Evolutionary conservation across 2,113 vertebrate species (phyloP).

Genomic region (Morone saxatilis): DNA sequence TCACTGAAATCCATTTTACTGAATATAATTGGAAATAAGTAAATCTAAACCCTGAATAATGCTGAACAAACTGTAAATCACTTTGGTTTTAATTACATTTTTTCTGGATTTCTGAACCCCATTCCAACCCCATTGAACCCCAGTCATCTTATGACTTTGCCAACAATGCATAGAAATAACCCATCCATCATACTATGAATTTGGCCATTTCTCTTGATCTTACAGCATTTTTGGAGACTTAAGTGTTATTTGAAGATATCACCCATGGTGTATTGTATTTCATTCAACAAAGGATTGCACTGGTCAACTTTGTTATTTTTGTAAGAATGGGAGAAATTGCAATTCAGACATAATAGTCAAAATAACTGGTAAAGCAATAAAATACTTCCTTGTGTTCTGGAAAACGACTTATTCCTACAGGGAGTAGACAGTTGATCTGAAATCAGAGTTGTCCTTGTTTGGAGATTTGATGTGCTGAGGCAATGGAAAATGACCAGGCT

Average conservation of each 20-base stretch:
- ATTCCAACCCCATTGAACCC: not conserved
- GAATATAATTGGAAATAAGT: constrained; percentile 61
- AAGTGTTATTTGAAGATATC: constrained; percentile 46
- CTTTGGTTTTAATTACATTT: constrained; percentile 62
- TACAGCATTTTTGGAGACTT: constrained; percentile 23
- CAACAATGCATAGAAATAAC: constrained; percentile 45
- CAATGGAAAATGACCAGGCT: constrained; percentile 73
- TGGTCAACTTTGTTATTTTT: constrained; percentile 63
- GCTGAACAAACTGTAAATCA: constrained; percentile 55
- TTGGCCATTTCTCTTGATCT: constrained; percentile 41
- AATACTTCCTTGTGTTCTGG: constrained; percentile 72
- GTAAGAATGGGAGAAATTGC: constrained; percentile 48
- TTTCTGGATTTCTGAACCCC: constrained; percentile 17
- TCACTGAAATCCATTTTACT: constrained; percentile 51
- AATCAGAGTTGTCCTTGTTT: constrained; percentile 72
- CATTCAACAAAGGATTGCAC: constrained; percentile 44
- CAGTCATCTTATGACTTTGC: constrained; percentile 39
- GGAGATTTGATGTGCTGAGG: constrained; percentile 68
- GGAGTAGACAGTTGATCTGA: constrained; percentile 67
- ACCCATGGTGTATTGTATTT: constrained; percentile 18
- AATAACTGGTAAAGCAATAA: constrained; percentile 63
- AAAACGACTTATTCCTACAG: constrained; percentile 47
- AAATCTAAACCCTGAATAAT: constrained; percentile 50
- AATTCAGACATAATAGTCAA: constrained; percentile 42
- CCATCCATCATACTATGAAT: constrained; percentile 23